Percentiles rank a stretch among this genome's conserved stretches.
phyloP scores from a whole-genome alignment of 2,113 vertebrate genomes.

The Platanista minor region DNA sequence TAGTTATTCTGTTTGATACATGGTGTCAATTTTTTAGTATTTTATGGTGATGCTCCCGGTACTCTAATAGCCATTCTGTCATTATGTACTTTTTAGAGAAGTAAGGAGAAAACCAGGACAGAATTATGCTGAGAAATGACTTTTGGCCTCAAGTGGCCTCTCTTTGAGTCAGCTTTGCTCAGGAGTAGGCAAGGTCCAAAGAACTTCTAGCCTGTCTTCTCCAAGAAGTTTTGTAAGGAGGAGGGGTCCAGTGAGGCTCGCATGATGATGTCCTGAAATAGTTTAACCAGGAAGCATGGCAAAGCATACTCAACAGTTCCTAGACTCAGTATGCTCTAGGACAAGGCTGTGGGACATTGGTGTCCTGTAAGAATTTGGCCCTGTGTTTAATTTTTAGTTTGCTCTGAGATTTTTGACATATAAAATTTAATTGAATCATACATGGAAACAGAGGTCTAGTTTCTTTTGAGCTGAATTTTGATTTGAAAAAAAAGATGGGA shows the following conservation, averaged over 20 bases:
- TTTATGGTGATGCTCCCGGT: background rate
- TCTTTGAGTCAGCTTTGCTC: background rate
- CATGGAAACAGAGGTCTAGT: background rate
- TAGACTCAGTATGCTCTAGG: background rate
- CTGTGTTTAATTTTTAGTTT: background rate
- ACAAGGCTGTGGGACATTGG: background rate
- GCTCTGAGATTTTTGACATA: background rate
- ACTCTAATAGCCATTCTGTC: background rate
- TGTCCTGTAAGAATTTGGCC: background rate
- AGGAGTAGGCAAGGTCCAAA: background rate
- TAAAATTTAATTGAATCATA: background rate
- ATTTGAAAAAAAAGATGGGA: background rate
- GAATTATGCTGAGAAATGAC: background rate
- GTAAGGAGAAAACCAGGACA: background rate
- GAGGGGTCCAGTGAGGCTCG: background rate
- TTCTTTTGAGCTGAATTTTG: conserved; percentile 19
- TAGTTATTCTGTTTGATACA: background rate
- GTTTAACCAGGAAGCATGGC: background rate
- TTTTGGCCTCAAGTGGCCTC: background rate
- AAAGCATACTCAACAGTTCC: background rate
- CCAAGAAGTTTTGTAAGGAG: background rate
- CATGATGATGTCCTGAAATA: fast-evolving
- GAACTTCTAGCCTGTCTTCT: background rate
- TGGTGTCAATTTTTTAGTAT: background rate
- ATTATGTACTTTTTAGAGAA: background rate